These are phyloP conservation scores for Abramis brama DNA, from an alignment of 2,113 vertebrate genomes.

Conservation along the genomic window DNA sequence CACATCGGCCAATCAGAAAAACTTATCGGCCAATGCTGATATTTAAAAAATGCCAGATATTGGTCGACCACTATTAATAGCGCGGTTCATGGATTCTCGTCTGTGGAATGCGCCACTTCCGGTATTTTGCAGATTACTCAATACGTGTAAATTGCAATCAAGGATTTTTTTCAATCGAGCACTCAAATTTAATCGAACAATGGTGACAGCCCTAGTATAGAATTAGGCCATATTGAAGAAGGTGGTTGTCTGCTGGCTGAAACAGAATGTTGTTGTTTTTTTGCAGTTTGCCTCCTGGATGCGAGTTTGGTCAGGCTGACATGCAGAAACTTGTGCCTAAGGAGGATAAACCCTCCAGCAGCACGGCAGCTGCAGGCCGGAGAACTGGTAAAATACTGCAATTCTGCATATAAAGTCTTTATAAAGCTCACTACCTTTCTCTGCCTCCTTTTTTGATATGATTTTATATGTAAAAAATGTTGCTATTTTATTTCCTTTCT, in stretches of 20 bases:
- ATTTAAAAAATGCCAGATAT: too few species aligned
- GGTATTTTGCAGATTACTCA: too few species aligned
- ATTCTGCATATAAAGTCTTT: constrained; percentile 25
- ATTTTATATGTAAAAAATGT: background rate
- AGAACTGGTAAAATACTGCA: constrained; percentile 78
- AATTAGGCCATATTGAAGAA: too few species aligned
- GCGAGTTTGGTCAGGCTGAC: constrained; percentile 93
- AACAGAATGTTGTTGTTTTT: background rate
- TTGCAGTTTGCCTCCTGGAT: constrained; percentile 87
- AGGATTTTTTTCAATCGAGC: too few species aligned
- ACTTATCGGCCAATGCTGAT: too few species aligned
- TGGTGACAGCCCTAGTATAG: too few species aligned
- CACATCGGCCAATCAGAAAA: too few species aligned
- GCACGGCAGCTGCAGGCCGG: constrained; percentile 76
- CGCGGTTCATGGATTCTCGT: too few species aligned
- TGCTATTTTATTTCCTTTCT: background rate
- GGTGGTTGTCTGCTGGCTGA: background rate
- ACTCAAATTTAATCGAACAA: too few species aligned
- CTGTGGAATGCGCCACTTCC: too few species aligned
- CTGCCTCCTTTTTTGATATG: background rate
- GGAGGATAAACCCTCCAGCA: constrained; percentile 83
- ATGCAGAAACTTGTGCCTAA: constrained; percentile 96
- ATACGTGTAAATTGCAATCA: too few species aligned
- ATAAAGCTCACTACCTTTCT: constrained; percentile 8
- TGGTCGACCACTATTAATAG: too few species aligned